Evolutionary conservation across 2,888 invertebrate genomes (phyloP), one percentile per base, ranked within the genome.

Genomic region (Amphipoea lucens): DNA sequence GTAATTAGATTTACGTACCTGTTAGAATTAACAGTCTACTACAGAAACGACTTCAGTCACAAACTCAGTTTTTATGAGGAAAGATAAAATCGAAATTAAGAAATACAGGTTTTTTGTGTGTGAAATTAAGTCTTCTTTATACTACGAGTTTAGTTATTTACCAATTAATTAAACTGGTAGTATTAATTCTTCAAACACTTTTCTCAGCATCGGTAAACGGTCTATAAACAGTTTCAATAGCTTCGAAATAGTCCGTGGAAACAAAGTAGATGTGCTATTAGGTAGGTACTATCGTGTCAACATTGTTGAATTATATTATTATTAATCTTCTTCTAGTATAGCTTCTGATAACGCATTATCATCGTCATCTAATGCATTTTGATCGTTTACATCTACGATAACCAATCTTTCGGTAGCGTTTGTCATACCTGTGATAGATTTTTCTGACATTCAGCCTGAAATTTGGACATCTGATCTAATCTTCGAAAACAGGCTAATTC

Each of bases 131-230:
- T 23, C 14, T 79, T 11, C 0, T 51, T 11, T 17, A 23, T 68
- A 14, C 7, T 73, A 4, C 36, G 11, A 54, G 14, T 29, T 29
- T 29, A 29, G 29, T 29, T 29, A 29, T 29, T 36, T 36, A 36
- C 14, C 42, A 60, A 75, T 85, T 85, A 76, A 62, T n/a, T 51
- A 42, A 74, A 70, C 40, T 70, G 65, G 42, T 87, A 84, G 74
- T 75, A 51, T 63, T 79, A 63, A 72, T 78, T 78, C 78, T 68
- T 54, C 66, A 72, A 73, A 81, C 62, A 71, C 63, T 84, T 85
- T 74, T 86, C 76, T 57, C 76, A 86, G 20, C 48, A 11, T 63
- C 20, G 60, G 65, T 72, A 69, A 80, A 81, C 62, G 29, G 23
- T 65, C n/a, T 74, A 12, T 20, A 78, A 14, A 74, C 51, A 51